phyloP scores from a whole-genome alignment of 2,888 invertebrate genomes.

The Onchidella celtica region DNA sequence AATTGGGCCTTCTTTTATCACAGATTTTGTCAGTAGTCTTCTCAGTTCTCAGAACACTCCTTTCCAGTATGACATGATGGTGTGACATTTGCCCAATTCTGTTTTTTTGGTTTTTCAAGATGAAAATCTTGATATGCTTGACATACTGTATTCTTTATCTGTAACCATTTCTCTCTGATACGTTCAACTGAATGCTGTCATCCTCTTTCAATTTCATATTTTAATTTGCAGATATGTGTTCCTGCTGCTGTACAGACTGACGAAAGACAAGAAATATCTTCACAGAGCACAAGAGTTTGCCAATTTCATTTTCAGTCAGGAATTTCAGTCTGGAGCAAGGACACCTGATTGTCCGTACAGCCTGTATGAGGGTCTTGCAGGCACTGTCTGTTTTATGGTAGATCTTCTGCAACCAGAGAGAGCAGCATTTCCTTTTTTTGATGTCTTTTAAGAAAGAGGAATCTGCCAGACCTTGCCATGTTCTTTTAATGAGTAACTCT shows the following conservation, averaged over 20 bases:
- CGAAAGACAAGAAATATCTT: constrained; percentile 87
- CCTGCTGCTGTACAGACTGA: constrained; percentile 86
- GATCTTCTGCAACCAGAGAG: constrained; percentile 88
- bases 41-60: no score
- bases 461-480: background rate
- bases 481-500: no score
- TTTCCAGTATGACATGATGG: no score
- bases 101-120: no score
- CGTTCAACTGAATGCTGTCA: background rate
- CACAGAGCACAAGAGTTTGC: constrained; percentile 88
- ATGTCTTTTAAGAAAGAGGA: constrained; percentile 83
- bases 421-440: constrained; percentile 91
- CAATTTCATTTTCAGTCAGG: constrained; percentile 84
- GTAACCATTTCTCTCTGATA: no score
- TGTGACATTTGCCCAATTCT: no score
- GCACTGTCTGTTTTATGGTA: constrained; percentile 90
- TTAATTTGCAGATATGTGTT: constrained; percentile 61
- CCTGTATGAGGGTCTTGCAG: constrained; percentile 92
- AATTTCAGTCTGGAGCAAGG: constrained; percentile 83
- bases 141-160: no score
- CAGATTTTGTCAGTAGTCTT: no score
- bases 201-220: no score
- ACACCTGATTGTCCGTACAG: constrained; percentile 91
- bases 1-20: no score
- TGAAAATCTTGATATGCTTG: no score